phyloP scores from a whole-genome alignment of 1,140 invertebrate species.

The Drosophila sp. region DNA sequence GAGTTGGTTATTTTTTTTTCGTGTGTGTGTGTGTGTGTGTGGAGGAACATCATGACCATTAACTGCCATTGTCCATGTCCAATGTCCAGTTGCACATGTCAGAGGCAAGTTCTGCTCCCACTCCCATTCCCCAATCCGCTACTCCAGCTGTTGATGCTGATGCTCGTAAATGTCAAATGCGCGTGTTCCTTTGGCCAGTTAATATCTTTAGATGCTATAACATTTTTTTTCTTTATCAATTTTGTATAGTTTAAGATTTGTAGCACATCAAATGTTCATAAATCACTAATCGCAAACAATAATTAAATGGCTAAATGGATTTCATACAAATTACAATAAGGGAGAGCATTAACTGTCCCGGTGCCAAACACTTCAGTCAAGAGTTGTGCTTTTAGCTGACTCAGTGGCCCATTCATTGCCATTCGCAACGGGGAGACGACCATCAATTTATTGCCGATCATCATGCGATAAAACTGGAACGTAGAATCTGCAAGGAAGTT shows the following conservation, averaged over 20 bases:
- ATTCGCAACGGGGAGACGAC: not conserved
- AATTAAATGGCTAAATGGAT: slow-evolving; percentile 57
- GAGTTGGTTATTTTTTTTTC: slow-evolving; percentile 73
- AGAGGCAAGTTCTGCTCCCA: slow-evolving; percentile 39
- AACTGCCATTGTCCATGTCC: slow-evolving; percentile 68
- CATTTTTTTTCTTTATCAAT: slow-evolving; percentile 25
- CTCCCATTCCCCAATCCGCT: slow-evolving; percentile 14
- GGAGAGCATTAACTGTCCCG: slow-evolving; percentile 27
- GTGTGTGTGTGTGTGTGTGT: slow-evolving; percentile 31
- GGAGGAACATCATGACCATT: slow-evolving; percentile 67
- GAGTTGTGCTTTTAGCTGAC: slow-evolving; percentile 69
- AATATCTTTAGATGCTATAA: slow-evolving; percentile 82
- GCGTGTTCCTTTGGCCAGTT: slow-evolving; percentile 65
- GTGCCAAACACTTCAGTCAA: slow-evolving; percentile 32
- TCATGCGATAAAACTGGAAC: slow-evolving; percentile 59
- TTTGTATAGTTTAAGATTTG: slow-evolving; percentile 39
- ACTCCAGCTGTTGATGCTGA: slow-evolving; percentile 39
- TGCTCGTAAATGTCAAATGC: slow-evolving; percentile 78
- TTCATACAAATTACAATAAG: slow-evolving; percentile 42
- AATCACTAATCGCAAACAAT: slow-evolving; percentile 51
- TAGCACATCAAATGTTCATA: slow-evolving; percentile 46
- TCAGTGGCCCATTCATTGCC: slow-evolving; percentile 43
- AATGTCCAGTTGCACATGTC: slow-evolving; percentile 61
- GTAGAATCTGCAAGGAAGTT: slow-evolving; percentile 13
- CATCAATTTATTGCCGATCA: slow-evolving; percentile 75